These are phyloP conservation scores for Nyctibius bracteatus DNA, from an alignment of 2,113 vertebrate genomes.

Conservation along the genomic window DNA sequence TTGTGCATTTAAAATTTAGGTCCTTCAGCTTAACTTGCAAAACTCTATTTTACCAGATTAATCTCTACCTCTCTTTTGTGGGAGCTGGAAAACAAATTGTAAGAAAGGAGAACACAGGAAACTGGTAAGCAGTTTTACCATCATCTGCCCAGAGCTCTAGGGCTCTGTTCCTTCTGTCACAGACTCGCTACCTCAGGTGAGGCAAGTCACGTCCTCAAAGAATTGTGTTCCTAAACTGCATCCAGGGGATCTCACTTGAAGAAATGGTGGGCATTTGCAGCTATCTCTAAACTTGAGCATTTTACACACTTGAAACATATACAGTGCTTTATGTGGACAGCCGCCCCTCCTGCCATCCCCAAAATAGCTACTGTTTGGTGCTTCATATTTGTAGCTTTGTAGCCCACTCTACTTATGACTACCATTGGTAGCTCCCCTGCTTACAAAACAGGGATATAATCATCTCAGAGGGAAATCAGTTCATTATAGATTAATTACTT, in stretches of 20 bases:
- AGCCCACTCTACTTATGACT: background rate
- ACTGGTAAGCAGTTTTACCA: background rate
- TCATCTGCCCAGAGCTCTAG: background rate
- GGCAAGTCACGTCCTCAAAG: background rate
- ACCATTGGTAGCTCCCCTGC: background rate
- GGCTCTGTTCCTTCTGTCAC: background rate
- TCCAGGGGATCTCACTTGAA: background rate
- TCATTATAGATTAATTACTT: background rate
- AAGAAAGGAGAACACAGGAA: background rate
- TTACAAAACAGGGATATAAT: background rate
- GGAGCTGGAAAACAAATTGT: background rate
- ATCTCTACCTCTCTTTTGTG: background rate
- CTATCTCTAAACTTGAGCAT: background rate
- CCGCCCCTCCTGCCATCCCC: background rate
- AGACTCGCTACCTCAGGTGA: background rate
- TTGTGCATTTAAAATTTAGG: background rate
- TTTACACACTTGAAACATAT: background rate
- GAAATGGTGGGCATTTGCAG: background rate
- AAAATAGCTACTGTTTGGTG: background rate
- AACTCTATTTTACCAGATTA: background rate
- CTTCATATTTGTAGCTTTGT: background rate
- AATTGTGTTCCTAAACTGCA: background rate
- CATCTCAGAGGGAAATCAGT: background rate
- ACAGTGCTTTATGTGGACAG: background rate
- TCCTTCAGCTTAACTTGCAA: background rate